These are phyloP conservation scores for Drosophila tsacasi DNA, from an alignment of 1,140 invertebrate species.

Conservation along the genomic window DNA sequence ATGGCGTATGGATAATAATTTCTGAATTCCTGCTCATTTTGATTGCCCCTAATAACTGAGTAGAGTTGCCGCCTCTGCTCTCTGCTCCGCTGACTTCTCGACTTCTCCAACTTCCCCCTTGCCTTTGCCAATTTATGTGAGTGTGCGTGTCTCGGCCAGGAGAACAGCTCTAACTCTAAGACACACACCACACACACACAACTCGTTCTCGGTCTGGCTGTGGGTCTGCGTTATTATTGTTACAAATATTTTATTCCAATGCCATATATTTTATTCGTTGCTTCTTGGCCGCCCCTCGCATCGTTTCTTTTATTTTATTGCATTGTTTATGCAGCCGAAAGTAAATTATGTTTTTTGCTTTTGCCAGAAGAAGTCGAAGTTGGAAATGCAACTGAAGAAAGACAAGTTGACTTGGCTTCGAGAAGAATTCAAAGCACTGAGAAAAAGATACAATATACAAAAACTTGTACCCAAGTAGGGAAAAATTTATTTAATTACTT, in stretches of 20 bases:
- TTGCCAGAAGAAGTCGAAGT: slow-evolving; percentile 31
- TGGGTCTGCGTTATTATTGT: slow-evolving; percentile 72
- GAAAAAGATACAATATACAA: neutral
- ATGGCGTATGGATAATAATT: slow-evolving; percentile 82
- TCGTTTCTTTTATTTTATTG: slow-evolving; percentile 80
- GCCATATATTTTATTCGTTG: slow-evolving; percentile 78
- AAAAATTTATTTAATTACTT: neutral
- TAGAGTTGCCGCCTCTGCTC: slow-evolving; percentile 73
- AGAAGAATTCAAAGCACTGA: slow-evolving; percentile 10
- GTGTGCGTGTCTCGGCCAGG: slow-evolving; percentile 21
- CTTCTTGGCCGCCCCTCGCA: slow-evolving; percentile 30
- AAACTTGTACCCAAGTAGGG: neutral
- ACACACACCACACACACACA: slow-evolving; percentile 24
- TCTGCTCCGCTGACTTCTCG: slow-evolving; percentile 33
- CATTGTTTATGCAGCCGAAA: slow-evolving; percentile 81
- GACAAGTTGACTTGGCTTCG: slow-evolving; percentile 7
- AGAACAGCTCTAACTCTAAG: slow-evolving; percentile 36
- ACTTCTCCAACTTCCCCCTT: slow-evolving; percentile 3
- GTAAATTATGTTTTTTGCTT: slow-evolving; percentile 78
- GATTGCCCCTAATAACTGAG: slow-evolving; percentile 83
- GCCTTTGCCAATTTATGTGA: slow-evolving; percentile 63
- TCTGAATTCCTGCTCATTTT: slow-evolving; percentile 83
- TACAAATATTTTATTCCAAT: slow-evolving; percentile 84
- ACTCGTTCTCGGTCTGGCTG: slow-evolving; percentile 19
- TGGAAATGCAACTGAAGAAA: slow-evolving; percentile 18